phyloP scores from a whole-genome alignment of 2,888 invertebrate genomes.

The Pogonocherus hispidulus region DNA sequence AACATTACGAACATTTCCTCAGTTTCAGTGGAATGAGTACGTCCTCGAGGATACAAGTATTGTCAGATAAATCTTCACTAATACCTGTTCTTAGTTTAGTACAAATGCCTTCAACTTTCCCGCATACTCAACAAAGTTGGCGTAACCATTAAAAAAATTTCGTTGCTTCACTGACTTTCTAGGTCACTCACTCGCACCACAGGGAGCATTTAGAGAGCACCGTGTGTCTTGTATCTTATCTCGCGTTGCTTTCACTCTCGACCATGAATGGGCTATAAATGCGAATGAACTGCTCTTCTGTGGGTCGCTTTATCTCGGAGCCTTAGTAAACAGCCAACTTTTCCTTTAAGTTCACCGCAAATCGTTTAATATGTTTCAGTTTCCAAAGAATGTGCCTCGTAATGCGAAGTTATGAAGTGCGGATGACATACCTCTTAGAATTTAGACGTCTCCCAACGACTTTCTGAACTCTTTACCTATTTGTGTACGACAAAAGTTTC shows the following conservation, averaged over 20 bases:
- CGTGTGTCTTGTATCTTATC: constrained; percentile 47
- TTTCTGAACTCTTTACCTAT: constrained; percentile 37
- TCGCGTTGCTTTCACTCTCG: constrained; percentile 54
- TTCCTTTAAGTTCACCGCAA: constrained; percentile 51
- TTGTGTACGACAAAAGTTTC: constrained; percentile 27
- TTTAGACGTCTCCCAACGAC: constrained; percentile 38
- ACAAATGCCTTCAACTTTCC: no score
- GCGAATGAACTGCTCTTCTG: constrained; percentile 57
- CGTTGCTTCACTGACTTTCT: neutral
- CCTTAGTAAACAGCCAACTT: constrained; percentile 50
- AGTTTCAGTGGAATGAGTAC: no score
- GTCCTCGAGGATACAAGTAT: no score
- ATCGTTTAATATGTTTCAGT: constrained; percentile 55
- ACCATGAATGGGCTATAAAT: constrained; percentile 56
- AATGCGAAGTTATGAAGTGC: constrained; percentile 49
- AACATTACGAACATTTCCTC: no score
- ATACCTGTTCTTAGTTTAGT: no score
- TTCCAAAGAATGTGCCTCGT: constrained; percentile 47
- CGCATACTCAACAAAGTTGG: neutral
- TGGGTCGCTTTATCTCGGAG: constrained; percentile 53
- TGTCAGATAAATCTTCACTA: no score
- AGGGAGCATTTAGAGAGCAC: constrained; percentile 20
- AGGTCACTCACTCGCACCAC: neutral
- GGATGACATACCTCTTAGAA: constrained; percentile 46
- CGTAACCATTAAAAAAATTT: neutral